phyloP scores from a whole-genome alignment of 2,113 vertebrate genomes.

The Oenanthe oenanthe region DNA sequence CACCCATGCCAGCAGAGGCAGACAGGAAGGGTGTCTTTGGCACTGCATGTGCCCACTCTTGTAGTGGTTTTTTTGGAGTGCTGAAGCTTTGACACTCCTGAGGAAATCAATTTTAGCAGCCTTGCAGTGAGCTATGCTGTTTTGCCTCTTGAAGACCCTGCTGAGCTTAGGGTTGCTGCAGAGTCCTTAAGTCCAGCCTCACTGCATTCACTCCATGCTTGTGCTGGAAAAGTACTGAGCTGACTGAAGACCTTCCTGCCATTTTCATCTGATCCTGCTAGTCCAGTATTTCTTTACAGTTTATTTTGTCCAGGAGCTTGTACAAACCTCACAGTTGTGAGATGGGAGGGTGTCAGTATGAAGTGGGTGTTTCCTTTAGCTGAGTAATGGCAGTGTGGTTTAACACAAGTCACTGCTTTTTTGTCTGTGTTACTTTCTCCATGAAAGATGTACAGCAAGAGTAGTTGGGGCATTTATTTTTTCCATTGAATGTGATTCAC shows the following conservation, averaged over 20 bases:
- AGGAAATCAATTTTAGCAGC: neutral
- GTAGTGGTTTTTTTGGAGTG: neutral
- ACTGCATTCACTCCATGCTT: neutral
- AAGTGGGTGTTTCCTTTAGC: neutral
- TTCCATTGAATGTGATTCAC: neutral
- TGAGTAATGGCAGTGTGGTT: neutral
- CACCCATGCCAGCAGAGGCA: neutral
- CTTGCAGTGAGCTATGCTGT: neutral
- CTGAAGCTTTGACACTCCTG: neutral
- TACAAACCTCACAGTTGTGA: neutral
- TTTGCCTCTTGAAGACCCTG: neutral
- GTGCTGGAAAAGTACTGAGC: neutral
- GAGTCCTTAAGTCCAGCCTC: neutral
- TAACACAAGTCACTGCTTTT: neutral
- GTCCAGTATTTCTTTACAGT: neutral
- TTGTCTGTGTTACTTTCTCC: neutral
- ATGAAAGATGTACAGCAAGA: neutral
- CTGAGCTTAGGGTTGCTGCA: neutral
- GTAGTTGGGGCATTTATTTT: neutral
- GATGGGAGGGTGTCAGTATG: rapidly evolving
- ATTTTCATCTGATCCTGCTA: neutral
- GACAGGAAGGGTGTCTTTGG: neutral
- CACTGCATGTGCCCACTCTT: neutral
- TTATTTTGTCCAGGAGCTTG: neutral
- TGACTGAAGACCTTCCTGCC: neutral